Percentiles rank a stretch among this genome's conserved stretches.
Evolutionary conservation across 2,888 invertebrate species (phyloP).

Genomic region (Invenusta paracnida): DNA sequence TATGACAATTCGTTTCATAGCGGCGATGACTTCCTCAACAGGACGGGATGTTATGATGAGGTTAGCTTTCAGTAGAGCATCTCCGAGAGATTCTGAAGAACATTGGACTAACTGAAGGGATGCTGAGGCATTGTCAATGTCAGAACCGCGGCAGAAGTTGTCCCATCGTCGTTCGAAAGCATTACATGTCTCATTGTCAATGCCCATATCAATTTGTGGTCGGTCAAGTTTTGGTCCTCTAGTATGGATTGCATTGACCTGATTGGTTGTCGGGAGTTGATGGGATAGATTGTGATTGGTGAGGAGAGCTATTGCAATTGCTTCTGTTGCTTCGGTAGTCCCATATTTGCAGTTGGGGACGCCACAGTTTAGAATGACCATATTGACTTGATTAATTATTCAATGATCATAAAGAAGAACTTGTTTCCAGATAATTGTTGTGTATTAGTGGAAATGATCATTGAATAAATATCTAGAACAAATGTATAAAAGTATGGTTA

Average conservation of each 20-base stretch:
- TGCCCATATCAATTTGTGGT: neutral
- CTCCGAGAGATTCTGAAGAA: neutral
- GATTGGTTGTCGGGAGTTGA: no score
- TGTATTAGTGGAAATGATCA: slow-evolving; percentile 26
- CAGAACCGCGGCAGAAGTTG: neutral
- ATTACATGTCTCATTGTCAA: neutral
- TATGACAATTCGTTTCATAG: neutral
- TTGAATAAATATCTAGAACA: slow-evolving; percentile 1
- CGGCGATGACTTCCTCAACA: neutral
- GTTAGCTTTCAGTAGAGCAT: neutral
- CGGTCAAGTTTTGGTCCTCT: neutral
- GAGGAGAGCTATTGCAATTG: no score
- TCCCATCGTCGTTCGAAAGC: neutral
- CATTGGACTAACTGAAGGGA: neutral
- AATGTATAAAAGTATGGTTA: slow-evolving; percentile 2
- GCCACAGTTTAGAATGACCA: no score
- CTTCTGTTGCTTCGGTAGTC: no score
- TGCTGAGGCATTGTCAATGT: neutral
- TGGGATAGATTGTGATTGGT: no score
- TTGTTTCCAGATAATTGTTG: slow-evolving; percentile 18
- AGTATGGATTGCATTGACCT: no score
- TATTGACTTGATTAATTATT: neutral
- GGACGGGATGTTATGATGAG: neutral
- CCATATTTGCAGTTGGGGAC: no score
- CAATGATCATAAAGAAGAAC: slow-evolving; percentile 11